Base-by-base conservation (phyloP, 2,113 vertebrate genomes). In the Ictalurus punctatus region DNA sequence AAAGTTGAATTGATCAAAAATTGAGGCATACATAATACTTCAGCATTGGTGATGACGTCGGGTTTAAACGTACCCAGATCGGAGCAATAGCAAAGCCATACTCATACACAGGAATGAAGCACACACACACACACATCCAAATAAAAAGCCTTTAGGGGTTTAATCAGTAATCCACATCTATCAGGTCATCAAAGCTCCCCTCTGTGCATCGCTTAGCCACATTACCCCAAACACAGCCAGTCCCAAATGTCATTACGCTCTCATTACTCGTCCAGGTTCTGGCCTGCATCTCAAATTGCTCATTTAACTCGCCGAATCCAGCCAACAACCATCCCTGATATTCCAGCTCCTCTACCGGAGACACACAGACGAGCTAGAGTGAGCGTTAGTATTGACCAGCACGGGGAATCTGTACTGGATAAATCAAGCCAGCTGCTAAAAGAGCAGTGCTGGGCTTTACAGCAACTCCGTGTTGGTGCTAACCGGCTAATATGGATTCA, bases 231-330 rank as follows among this genome's bases (percentile, higher is more conserved):
- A 91, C 83, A 88, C 92, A 94, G 96, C 94, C 93, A 92, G 93
- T 87, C 86, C 95, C 94, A 95, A 96, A 94, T 95, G 92, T 94
- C 94, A 96, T 96, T 97, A 96, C 91, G 93, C 94, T 76, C 95
- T 95, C 93, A 97, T 97, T 96, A 97, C 92, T 93, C 93, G 89
- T 91, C 91, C 91, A 91, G 87, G 90, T 86, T 92, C 92, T 44
- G 93, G 92, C 79, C 90, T 91, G 95, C 95, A 96, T 96, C 92
- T 93, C 92, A 96, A 96, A 94, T 92, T 91, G 58, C 91, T 93
- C 93, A 95, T 96, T 96, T 95, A 94, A 92, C 92, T 85, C 30
- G 92, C 74, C 78, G 91, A 91, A 93, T 90, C 90, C 92, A 91
- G 89, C 88, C 91, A 86, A 89, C 40, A 93, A 90, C 93, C 94